Evolutionary conservation across 2,797 vertebrate species (phyloP).

Genomic region (Crotalus adamanteus): DNA sequence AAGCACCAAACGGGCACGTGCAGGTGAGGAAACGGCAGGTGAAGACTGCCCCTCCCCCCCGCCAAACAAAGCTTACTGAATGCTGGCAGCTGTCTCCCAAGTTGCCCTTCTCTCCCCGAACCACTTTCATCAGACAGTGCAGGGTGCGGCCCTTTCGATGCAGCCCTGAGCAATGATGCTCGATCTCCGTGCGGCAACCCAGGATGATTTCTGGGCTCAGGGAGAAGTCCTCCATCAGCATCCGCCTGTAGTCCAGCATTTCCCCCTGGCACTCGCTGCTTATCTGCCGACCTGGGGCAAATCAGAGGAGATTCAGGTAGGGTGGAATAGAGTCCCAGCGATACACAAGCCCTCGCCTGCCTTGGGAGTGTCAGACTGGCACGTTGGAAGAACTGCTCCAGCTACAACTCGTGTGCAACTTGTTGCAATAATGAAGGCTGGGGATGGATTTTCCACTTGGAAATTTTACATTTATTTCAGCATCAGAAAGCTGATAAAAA

Average conservation of each 20-base stretch:
- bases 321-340: too few relatives aligned
- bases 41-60: fast-evolving
- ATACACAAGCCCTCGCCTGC: too few relatives aligned
- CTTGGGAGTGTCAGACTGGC: not conserved
- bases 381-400: not conserved
- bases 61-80: constrained; percentile 76
- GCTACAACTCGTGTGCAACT: too few relatives aligned
- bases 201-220: constrained; percentile 96
- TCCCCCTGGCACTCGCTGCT: constrained; percentile 96
- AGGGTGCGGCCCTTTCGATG: constrained; percentile 94
- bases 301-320: fast-evolving
- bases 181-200: constrained; percentile 92
- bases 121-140: constrained; percentile 94
- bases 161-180: constrained; percentile 91
- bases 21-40: too few relatives aligned
- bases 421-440: not conserved
- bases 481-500: not conserved
- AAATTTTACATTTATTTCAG: not conserved
- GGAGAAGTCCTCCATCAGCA: constrained; percentile 98
- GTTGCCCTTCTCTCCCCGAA: constrained; percentile 82
- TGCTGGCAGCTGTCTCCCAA: constrained; percentile 87
- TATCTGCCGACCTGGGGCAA: constrained; percentile 82
- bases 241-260: constrained; percentile 96
- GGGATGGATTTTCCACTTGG: not conserved
- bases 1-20: not conserved